Percentiles rank a stretch among this genome's conserved stretches.
These are phyloP conservation scores for Synanceia verrucosa DNA, from an alignment of 2,797 vertebrate genomes.

Conservation along the genomic window DNA sequence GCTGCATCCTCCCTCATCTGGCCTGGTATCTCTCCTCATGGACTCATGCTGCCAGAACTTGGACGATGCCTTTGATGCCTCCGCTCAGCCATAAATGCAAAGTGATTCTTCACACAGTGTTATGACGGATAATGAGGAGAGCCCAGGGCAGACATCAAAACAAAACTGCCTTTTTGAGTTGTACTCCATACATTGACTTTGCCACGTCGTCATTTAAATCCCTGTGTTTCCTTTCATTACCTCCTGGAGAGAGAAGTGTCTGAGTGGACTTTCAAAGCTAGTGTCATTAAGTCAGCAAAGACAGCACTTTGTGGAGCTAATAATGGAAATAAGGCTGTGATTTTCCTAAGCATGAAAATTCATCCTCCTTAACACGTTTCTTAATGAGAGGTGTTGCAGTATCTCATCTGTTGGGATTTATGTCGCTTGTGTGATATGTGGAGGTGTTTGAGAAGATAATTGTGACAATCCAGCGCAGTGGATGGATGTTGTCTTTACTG, in stretches of 20 bases:
- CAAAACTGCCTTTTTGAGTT: constrained; percentile 26
- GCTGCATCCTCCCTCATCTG: constrained; percentile 58
- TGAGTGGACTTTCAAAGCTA: constrained; percentile 41
- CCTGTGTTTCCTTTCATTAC: constrained; percentile 34
- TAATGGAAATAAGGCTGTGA: constrained; percentile 45
- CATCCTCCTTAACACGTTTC: constrained; percentile 10
- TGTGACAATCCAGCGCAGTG: constrained; percentile 9
- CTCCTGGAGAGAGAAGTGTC: constrained; percentile 36
- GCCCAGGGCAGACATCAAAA: constrained; percentile 40
- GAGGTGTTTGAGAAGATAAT: constrained; percentile 37
- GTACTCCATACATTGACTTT: constrained; percentile 25
- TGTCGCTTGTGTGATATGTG: neutral
- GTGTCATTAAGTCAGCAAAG: constrained; percentile 20
- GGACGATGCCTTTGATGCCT: constrained; percentile 58
- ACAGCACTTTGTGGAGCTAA: constrained; percentile 35
- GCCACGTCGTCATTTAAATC: constrained; percentile 27
- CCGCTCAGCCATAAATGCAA: constrained; percentile 44
- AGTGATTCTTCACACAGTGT: constrained; percentile 50
- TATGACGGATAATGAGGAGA: constrained; percentile 55
- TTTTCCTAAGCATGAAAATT: constrained; percentile 29
- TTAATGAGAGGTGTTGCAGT: constrained; percentile 26
- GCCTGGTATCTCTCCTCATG: constrained; percentile 30
- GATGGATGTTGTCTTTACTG: constrained; percentile 37
- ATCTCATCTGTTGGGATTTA: constrained; percentile 33
- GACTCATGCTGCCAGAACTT: constrained; percentile 43